Evolutionary conservation across 2,888 invertebrate genomes (phyloP), one percentile per base, ranked within the genome.

Genomic region (Drosophila macrospina): DNA sequence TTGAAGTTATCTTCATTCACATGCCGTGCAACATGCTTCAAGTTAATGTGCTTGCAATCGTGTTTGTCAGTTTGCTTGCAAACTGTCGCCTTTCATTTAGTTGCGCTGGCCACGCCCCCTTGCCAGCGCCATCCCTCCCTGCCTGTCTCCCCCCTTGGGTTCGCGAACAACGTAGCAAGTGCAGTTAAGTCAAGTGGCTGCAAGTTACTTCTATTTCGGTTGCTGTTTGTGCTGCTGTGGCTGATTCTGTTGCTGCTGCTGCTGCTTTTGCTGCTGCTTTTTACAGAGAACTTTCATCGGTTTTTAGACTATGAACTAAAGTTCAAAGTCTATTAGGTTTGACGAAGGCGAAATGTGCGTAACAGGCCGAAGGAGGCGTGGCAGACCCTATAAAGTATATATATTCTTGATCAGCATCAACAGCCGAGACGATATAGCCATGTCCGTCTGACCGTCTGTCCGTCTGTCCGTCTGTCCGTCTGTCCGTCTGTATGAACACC

Each of bases 111-210:
- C 39, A 50, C 44, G 37, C 62, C 41, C 44, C 28, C 41, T 3
- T 4, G 4, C 32, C 34, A 26, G 5, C 15, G 39, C 39, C 57
- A 8, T 7, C 4, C 16, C 6, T 4, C 11, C 20, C 11, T n/a
- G n/a, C n/a, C n/a, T n/a, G n/a, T n/a, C 51, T 56, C 41, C 42
- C 63, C 26, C 34, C 36, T 13, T 20, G 20, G n/a, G n/a, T n/a
- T n/a, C n/a, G n/a, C 26, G 7, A 69, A 72, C 37, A 61, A 62
- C 47, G 52, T 44, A 44, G 32, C 60, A 76, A 72, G 78, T 78
- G 86, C 84, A 83, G 74, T 86, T 78, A 77, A 87, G 83, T 80
- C 80, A 87, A 87, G 83, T 83, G 86, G 55, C 67, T 78, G 78
- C 80, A 83, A 83, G 50, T 74, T 74, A 71, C 63, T 83, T 62